Conservation (phyloP, 2,797 vertebrate species). For the Esox masquinongy region DNA sequence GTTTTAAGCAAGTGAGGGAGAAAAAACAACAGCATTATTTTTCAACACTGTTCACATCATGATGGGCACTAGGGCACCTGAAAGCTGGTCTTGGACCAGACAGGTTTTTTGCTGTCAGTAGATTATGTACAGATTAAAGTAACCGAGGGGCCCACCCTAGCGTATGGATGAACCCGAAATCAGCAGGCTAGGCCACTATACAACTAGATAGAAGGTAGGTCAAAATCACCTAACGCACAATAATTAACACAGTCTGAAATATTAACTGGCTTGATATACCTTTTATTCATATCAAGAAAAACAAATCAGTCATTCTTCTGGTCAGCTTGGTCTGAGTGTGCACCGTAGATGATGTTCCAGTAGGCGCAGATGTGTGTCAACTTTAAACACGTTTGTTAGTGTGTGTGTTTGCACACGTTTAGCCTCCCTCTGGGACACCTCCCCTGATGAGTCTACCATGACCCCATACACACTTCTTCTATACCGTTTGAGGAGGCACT, state of each 20-base stretch:
- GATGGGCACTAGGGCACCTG: not conserved
- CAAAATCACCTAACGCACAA: slow-evolving; percentile 9
- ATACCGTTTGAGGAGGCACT: slow-evolving; percentile 78
- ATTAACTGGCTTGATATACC: slow-evolving; percentile 2
- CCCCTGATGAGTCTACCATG: slow-evolving; percentile 17
- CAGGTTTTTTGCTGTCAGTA: slow-evolving; percentile 6
- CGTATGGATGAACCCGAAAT: not conserved
- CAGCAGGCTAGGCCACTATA: not conserved
- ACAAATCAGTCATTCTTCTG: not conserved
- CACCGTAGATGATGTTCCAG: slow-evolving; percentile 26
- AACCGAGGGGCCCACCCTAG: too few species aligned
- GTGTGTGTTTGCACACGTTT: slow-evolving; percentile 10
- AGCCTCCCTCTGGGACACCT: slow-evolving; percentile 17
- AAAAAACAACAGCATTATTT: slow-evolving; percentile 15
- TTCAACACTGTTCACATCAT: not conserved
- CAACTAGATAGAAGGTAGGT: not conserved
- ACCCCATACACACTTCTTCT: slow-evolving; percentile 38
- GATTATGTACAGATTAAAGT: not conserved
- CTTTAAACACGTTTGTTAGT: slow-evolving; percentile 10
- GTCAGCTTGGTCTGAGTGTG: not conserved
- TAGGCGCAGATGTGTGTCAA: slow-evolving; percentile 15
- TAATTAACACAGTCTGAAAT: slow-evolving; percentile 7
- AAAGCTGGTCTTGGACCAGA: not conserved
- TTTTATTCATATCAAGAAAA: not conserved
- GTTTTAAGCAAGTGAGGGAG: slow-evolving; percentile 32